These are phyloP conservation scores for Sebastes iracundus DNA, from an alignment of 2,797 vertebrate species.

Conservation along the genomic window DNA sequence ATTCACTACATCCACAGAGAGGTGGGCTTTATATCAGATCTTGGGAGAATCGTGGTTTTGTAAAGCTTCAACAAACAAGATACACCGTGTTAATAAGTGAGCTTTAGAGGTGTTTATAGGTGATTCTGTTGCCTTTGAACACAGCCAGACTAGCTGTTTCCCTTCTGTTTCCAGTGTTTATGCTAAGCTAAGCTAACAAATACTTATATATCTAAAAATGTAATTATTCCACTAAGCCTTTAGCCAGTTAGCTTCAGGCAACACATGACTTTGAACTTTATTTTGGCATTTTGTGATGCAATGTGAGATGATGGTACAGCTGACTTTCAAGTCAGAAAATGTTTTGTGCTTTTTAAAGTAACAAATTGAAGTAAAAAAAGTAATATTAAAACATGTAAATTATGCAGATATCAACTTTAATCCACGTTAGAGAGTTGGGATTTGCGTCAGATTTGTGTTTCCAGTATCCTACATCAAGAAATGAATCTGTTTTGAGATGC, in stretches of 20 bases:
- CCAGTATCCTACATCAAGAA: too few relatives aligned
- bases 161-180: too few relatives aligned
- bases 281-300: neutral
- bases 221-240: neutral
- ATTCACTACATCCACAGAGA: neutral
- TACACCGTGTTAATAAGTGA: fast-evolving
- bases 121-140: neutral
- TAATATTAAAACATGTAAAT: neutral
- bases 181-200: neutral
- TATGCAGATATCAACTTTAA: neutral
- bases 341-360: neutral
- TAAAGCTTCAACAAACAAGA: neutral
- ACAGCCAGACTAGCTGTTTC: neutral
- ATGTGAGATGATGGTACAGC: too few relatives aligned
- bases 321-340: neutral
- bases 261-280: neutral
- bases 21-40: neutral
- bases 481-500: neutral
- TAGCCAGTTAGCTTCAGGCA: neutral
- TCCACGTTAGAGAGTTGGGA: neutral
- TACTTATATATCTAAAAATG: neutral
- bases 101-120: neutral
- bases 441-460: neutral
- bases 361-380: neutral
- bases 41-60: neutral